Conservation (phyloP, 2,888 invertebrate species). For the Pseudoips prasinana region DNA sequence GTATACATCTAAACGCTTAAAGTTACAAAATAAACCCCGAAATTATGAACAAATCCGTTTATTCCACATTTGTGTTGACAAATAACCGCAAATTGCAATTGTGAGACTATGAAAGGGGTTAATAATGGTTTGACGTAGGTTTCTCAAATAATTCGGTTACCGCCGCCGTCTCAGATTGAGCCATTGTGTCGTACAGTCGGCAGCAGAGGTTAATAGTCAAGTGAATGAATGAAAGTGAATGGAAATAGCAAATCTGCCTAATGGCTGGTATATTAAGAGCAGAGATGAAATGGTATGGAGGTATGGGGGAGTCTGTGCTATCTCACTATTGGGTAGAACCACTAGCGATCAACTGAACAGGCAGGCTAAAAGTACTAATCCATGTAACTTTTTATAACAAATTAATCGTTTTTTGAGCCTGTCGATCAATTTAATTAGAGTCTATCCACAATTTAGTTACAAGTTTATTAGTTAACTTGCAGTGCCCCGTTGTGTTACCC, state of each 20-base stretch:
- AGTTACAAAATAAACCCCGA: constrained; percentile 58
- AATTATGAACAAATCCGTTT: constrained; percentile 42
- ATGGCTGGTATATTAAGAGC: no score
- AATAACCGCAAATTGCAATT: constrained; percentile 79
- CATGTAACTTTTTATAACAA: no score
- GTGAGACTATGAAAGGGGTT: constrained; percentile 69
- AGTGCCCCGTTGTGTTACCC: no score
- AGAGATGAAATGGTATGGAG: no score
- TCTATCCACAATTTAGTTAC: no score
- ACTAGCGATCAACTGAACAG: no score
- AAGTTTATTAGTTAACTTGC: no score
- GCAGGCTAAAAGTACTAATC: no score
- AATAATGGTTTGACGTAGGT: constrained; percentile 57
- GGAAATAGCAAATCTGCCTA: constrained; percentile 30
- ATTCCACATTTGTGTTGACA: constrained; percentile 48
- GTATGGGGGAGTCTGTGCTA: no score
- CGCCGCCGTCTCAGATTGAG: constrained; percentile 73
- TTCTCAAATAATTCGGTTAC: constrained; percentile 64
- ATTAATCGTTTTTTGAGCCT: no score
- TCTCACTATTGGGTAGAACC: no score
- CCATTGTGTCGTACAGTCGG: constrained; percentile 54
- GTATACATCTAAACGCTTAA: constrained; percentile 51
- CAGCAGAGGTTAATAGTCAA: constrained; percentile 15
- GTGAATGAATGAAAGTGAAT: constrained; percentile 7
- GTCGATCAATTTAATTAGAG: no score